phyloP scores from a whole-genome alignment of 2,888 invertebrate species.

The Caenorhabditis virilis region DNA sequence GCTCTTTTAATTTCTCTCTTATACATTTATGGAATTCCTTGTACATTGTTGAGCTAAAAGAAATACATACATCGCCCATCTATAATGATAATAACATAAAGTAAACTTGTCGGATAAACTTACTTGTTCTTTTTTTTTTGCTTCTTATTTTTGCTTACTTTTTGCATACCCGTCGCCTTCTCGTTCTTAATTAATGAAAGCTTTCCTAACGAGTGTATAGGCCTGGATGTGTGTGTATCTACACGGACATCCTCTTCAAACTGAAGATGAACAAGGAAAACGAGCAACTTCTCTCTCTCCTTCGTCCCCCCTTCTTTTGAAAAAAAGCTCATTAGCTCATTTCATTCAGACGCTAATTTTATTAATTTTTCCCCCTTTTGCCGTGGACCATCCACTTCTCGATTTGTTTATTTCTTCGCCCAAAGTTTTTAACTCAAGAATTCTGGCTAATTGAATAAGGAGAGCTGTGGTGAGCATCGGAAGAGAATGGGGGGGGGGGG shows the following conservation, averaged over 20 bases:
- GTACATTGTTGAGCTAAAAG: too few relatives aligned
- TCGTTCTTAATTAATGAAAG: conserved; percentile 35
- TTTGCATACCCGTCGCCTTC: conserved; percentile 1
- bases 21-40: too few relatives aligned
- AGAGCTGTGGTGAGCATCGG: too few relatives aligned
- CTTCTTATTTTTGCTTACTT: neutral
- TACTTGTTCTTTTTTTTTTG: conserved; percentile 8
- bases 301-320: neutral
- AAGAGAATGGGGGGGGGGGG: too few relatives aligned
- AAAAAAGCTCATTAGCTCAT: conserved; percentile 38
- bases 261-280: conserved; percentile 2
- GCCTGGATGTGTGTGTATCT: conserved; percentile 5
- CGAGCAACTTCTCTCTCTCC: neutral
- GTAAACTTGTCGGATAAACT: neutral
- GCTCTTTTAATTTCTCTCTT: too few relatives aligned
- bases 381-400: neutral
- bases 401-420: too few relatives aligned
- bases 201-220: conserved; percentile 29
- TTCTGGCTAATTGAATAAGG: too few relatives aligned
- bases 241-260: neutral
- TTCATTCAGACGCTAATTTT: conserved; percentile 39
- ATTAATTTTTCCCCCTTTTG: conserved; percentile 25
- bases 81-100: too few relatives aligned
- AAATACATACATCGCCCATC: too few relatives aligned
- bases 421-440: too few relatives aligned